Percentiles rank a stretch among this genome's conserved stretches.
These are phyloP conservation scores for Eumacrocentrus americanus DNA, from an alignment of 2,888 invertebrate genomes.

Conservation along the genomic window DNA sequence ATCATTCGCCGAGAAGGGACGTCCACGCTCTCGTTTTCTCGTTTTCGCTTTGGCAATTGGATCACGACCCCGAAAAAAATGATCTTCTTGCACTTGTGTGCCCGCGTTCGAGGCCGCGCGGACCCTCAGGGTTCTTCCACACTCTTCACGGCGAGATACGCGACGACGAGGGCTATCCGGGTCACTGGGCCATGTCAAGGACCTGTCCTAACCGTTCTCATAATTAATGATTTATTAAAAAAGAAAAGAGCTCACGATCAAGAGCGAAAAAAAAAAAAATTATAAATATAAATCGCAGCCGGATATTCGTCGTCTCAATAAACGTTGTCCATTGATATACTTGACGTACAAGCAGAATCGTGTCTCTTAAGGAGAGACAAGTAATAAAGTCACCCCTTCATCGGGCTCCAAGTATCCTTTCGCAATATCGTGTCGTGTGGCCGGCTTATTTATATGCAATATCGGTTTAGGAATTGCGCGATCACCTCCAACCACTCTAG, in stretches of 20 bases:
- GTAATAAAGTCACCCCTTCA: slow-evolving; percentile 33
- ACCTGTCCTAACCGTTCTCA: slow-evolving; percentile 37
- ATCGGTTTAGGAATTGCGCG: slow-evolving; percentile 45
- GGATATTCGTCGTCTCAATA: slow-evolving; percentile 29
- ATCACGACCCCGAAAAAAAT: slow-evolving; percentile 38
- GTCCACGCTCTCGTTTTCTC: slow-evolving; percentile 35
- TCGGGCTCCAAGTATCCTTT: slow-evolving; percentile 18
- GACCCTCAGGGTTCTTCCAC: slow-evolving; percentile 30
- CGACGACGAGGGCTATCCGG: slow-evolving; percentile 51
- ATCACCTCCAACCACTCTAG: slow-evolving; percentile 37
- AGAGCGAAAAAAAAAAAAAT: slow-evolving; percentile 18
- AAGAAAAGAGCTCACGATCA: slow-evolving; percentile 6
- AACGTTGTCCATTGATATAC: slow-evolving; percentile 10
- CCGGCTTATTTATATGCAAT: slow-evolving; percentile 32
- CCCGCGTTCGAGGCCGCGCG: slow-evolving; percentile 30
- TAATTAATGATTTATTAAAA: slow-evolving; percentile 27
- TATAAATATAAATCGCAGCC: slow-evolving; percentile 12
- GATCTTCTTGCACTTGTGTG: slow-evolving; percentile 19
- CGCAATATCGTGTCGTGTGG: slow-evolving; percentile 25
- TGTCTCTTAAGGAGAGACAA: slow-evolving; percentile 13
- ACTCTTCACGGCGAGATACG: slow-evolving; percentile 11
- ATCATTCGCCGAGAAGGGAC: slow-evolving; percentile 14
- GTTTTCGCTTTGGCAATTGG: slow-evolving; percentile 35
- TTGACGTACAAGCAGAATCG: slow-evolving; percentile 1
- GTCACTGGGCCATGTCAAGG: slow-evolving; percentile 57